These are phyloP conservation scores for Lacerta agilis DNA, from an alignment of 2,797 vertebrate genomes.

Conservation along the genomic window DNA sequence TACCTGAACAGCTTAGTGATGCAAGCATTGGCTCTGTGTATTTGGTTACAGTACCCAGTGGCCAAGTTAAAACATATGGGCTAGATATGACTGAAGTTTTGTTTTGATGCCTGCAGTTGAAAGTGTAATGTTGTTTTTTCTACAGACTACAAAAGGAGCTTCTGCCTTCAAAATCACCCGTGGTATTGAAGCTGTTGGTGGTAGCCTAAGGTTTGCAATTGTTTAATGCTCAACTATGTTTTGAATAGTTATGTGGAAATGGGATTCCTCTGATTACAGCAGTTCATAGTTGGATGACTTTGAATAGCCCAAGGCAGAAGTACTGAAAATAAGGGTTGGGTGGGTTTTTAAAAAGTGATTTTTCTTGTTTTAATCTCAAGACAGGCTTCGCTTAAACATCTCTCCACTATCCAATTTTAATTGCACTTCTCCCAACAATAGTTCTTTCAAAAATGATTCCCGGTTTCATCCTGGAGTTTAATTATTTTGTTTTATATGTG, in stretches of 20 bases:
- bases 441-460: not conserved
- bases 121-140: conserved; percentile 23
- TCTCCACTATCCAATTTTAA: not conserved
- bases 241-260: not conserved
- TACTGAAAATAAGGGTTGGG: no score
- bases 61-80: not conserved
- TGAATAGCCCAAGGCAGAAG: not conserved
- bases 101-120: not conserved
- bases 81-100: not conserved
- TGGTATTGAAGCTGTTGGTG: conserved; percentile 93
- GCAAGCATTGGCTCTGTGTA: not conserved
- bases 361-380: not conserved
- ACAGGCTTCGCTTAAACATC: not conserved
- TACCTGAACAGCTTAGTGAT: not conserved
- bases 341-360: no score
- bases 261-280: not conserved
- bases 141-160: conserved; percentile 95
- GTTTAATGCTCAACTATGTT: not conserved
- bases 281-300: not conserved
- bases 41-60: not conserved
- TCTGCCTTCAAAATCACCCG: conserved; percentile 94
- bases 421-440: not conserved
- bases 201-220: conserved; percentile 87
- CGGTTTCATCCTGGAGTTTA: not conserved
- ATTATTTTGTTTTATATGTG: not conserved